A percentile compares a stretch with the other conserved stretches of the same genome.
phyloP scores from a whole-genome alignment of 2,113 vertebrate species.

The Varanus komodoensis region DNA sequence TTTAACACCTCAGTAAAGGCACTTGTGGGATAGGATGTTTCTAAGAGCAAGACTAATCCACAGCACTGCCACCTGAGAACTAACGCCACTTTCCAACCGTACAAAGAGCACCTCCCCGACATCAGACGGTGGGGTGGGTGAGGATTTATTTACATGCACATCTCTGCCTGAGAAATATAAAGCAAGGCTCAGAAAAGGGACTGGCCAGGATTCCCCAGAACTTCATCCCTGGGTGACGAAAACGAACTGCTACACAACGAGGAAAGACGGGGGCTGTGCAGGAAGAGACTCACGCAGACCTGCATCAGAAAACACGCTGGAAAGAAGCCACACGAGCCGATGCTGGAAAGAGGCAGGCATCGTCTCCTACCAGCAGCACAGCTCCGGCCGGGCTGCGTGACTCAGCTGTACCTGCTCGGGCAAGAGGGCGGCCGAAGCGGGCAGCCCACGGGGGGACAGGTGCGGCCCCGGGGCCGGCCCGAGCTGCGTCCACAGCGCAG shows the following conservation, averaged over 20 bases:
- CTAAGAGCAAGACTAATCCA: not conserved
- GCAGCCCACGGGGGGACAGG: too few relatives aligned
- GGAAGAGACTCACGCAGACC: not conserved
- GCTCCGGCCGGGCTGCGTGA: not conserved
- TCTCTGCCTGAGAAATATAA: not conserved
- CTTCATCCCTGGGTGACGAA: not conserved
- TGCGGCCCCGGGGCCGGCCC: too few relatives aligned
- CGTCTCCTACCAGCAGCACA: not conserved
- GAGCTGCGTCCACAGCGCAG: too few relatives aligned
- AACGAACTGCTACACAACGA: not conserved
- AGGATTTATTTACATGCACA: not conserved
- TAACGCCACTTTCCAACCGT: not conserved
- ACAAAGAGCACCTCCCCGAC: not conserved
- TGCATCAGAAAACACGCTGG: not conserved
- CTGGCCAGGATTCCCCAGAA: not conserved
- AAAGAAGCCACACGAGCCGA: accelerated
- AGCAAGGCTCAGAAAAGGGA: not conserved
- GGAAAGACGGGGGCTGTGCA: not conserved
- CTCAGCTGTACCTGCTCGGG: not conserved
- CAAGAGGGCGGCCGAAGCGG: too few relatives aligned
- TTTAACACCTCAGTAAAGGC: not conserved
- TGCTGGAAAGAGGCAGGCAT: not conserved
- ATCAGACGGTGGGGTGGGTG: not conserved
- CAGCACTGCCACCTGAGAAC: not conserved
- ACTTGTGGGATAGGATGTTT: not conserved